Conservation (phyloP, 2,888 invertebrate genomes). For the Trimorus sp. region DNA sequence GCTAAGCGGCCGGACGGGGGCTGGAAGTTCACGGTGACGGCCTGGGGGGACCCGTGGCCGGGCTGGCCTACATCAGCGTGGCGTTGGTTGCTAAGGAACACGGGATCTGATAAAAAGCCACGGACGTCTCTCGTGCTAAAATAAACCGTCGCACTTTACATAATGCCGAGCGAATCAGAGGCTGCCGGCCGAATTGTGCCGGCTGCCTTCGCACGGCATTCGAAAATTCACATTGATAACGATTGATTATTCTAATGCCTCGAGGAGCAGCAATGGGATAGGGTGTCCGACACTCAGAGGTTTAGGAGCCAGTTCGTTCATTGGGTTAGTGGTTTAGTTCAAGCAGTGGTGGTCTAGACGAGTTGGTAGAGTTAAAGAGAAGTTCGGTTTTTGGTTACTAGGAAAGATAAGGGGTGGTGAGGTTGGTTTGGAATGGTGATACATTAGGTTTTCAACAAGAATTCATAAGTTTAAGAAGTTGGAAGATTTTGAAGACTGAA, state of each 20-base stretch:
- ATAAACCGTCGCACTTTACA: conserved; percentile 80
- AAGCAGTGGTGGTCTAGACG: too few species aligned
- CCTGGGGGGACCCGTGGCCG: conserved; percentile 67
- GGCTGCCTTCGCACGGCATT: conserved; percentile 33
- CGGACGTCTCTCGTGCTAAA: conserved; percentile 78
- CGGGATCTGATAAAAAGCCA: conserved; percentile 78
- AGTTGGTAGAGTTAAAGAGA: too few species aligned
- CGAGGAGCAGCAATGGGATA: too few species aligned
- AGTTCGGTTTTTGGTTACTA: too few species aligned
- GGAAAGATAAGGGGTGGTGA: too few species aligned
- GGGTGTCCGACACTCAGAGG: background rate
- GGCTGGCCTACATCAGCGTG: conserved; percentile 75
- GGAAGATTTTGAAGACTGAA: too few species aligned
- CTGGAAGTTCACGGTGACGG: conserved; percentile 70
- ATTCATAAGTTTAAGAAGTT: too few species aligned
- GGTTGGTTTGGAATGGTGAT: too few species aligned
- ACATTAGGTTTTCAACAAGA: too few species aligned
- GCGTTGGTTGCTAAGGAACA: conserved; percentile 76
- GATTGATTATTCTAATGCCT: conserved; percentile 42
- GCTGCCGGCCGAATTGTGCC: conserved; percentile 66
- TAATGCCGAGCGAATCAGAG: conserved; percentile 75
- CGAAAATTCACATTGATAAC: conserved; percentile 45
- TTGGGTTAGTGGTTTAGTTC: background rate
- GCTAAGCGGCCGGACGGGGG: too few species aligned
- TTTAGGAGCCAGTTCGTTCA: background rate